Conservation (phyloP, 1,140 invertebrate species). For the Grapholita molesta region DNA sequence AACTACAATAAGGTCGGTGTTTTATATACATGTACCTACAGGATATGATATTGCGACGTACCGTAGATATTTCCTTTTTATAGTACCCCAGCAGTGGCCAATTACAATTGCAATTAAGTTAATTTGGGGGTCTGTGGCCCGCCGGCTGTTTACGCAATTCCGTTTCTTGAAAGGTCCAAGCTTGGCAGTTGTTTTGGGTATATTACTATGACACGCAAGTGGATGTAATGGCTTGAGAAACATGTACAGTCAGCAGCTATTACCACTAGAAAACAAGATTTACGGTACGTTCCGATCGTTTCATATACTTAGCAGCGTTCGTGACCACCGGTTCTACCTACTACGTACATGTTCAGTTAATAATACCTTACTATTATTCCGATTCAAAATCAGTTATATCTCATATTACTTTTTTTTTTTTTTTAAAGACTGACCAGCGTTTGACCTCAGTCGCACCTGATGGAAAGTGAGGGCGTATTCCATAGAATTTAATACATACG, state of each 20-base stretch:
- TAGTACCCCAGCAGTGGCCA: constrained; percentile 35
- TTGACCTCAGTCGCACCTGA: too few species aligned
- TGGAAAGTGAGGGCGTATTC: background rate
- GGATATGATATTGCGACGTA: background rate
- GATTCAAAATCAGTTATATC: too few species aligned
- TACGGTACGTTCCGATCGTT: too few species aligned
- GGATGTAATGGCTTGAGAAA: background rate
- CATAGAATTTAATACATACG: background rate
- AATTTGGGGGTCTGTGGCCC: constrained; percentile 49
- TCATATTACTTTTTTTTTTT: too few species aligned
- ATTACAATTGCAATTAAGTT: constrained; percentile 58
- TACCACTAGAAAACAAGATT: too few species aligned
- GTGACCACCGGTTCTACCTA: too few species aligned
- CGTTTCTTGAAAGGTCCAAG: constrained; percentile 32
- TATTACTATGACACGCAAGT: background rate
- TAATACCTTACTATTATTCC: too few species aligned
- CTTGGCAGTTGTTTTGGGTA: background rate
- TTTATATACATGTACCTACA: constrained; percentile 25
- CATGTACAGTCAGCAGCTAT: background rate
- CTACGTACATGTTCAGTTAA: too few species aligned
- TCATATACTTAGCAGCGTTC: too few species aligned
- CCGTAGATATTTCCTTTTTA: constrained; percentile 55
- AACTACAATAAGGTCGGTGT: constrained; percentile 24
- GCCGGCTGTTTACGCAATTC: constrained; percentile 29
- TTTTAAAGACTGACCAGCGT: too few species aligned